Evolutionary conservation across 2,113 vertebrate species (phyloP).

Genomic region (Climacteris rufus): DNA sequence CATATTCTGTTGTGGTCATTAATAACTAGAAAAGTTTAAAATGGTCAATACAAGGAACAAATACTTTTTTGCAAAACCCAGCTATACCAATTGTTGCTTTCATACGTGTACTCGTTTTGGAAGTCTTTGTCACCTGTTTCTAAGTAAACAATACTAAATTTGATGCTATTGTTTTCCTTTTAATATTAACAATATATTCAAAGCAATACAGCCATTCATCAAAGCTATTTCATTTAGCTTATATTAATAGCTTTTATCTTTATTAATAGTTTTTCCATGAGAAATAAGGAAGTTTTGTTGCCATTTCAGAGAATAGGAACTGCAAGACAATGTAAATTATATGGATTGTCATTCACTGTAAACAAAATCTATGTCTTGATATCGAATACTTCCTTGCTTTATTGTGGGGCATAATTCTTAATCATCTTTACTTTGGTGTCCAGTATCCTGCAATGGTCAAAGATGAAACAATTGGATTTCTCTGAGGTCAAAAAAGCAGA

Average conservation of each 20-base stretch:
- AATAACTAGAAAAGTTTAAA: neutral
- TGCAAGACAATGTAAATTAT: neutral
- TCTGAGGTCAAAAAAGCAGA: fast-evolving
- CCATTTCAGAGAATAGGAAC: neutral
- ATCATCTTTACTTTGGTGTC: neutral
- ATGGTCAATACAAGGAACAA: neutral
- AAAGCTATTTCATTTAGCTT: neutral
- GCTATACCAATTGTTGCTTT: neutral
- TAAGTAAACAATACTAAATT: neutral
- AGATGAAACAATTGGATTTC: neutral
- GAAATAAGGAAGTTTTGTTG: neutral
- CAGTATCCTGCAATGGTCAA: neutral
- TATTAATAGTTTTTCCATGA: neutral
- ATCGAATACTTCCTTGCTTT: neutral
- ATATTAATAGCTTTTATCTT: neutral
- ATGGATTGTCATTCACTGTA: neutral
- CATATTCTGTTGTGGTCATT: neutral
- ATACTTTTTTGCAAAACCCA: neutral
- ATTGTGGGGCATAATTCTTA: neutral
- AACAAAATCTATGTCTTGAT: neutral
- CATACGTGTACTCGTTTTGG: neutral
- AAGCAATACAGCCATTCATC: fast-evolving
- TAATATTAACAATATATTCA: neutral
- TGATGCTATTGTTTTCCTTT: fast-evolving
- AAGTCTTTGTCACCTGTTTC: neutral